Conservation (phyloP, 2,888 invertebrate genomes). For the Blomia tropicalis region DNA sequence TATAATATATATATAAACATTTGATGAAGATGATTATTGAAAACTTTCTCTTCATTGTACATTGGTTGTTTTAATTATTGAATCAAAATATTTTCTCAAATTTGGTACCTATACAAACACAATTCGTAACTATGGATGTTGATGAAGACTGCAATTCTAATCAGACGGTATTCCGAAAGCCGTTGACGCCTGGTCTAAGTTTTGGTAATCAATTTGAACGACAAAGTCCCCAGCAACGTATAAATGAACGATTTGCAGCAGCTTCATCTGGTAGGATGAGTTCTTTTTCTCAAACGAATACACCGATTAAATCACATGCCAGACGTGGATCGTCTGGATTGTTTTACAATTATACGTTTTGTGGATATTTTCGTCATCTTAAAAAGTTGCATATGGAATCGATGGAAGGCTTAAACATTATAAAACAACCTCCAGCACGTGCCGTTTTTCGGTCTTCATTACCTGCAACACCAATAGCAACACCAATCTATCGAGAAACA, state of each 20-base stretch:
- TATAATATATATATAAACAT: too few species aligned
- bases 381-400: slow-evolving; percentile 31
- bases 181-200: background rate
- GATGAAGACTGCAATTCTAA: slow-evolving; percentile 15
- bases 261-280: background rate
- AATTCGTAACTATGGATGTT: background rate
- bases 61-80: too few species aligned
- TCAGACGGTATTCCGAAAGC: slow-evolving; percentile 6
- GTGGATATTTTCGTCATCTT: slow-evolving; percentile 29
- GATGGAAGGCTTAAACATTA: slow-evolving; percentile 31
- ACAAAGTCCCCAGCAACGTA: background rate
- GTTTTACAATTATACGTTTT: slow-evolving; percentile 28
- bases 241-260: background rate
- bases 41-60: too few species aligned
- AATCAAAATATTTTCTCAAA: too few species aligned
- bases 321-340: slow-evolving; percentile 23
- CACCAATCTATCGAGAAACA: slow-evolving; percentile 29
- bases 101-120: too few species aligned
- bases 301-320: slow-evolving; percentile 2
- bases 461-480: slow-evolving; percentile 31
- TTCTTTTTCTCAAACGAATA: slow-evolving; percentile 7
- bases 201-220: background rate
- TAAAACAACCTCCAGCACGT: slow-evolving; percentile 30
- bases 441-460: slow-evolving; percentile 31
- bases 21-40: too few species aligned